phyloP scores from a whole-genome alignment of 2,113 vertebrate species.

The Nibea coibor region DNA sequence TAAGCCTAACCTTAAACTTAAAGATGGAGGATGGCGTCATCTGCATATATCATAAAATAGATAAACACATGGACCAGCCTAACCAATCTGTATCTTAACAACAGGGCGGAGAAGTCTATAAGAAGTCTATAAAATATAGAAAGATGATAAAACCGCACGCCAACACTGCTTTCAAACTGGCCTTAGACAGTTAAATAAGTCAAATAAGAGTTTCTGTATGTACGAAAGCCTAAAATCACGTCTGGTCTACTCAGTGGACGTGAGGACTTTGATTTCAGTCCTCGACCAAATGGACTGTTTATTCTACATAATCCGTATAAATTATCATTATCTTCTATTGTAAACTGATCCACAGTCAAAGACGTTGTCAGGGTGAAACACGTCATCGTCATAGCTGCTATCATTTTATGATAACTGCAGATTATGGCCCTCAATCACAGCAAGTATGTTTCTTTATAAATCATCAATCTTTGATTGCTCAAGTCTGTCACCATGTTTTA shows the following conservation, averaged over 20 bases:
- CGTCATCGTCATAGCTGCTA: background rate
- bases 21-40: no score
- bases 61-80: background rate
- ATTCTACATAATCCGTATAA: background rate
- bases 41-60: background rate
- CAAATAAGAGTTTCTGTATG: background rate
- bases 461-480: background rate
- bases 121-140: background rate
- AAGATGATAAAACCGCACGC: background rate
- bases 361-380: background rate
- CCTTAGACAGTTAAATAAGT: background rate
- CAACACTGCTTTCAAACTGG: background rate
- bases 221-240: background rate
- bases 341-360: constrained; percentile 14
- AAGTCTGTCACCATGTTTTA: background rate
- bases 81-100: background rate
- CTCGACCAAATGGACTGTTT: background rate
- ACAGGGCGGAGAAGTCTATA: constrained; percentile 23
- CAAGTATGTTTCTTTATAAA: background rate
- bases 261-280: background rate
- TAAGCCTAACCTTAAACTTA: no score
- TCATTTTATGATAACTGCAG: constrained; percentile 13
- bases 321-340: background rate
- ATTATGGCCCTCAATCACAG: background rate
- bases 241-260: background rate